Percentiles rank a stretch among this genome's conserved stretches.
Conservation (phyloP, 2,113 vertebrate genomes). For the Dasyprocta punctata region DNA sequence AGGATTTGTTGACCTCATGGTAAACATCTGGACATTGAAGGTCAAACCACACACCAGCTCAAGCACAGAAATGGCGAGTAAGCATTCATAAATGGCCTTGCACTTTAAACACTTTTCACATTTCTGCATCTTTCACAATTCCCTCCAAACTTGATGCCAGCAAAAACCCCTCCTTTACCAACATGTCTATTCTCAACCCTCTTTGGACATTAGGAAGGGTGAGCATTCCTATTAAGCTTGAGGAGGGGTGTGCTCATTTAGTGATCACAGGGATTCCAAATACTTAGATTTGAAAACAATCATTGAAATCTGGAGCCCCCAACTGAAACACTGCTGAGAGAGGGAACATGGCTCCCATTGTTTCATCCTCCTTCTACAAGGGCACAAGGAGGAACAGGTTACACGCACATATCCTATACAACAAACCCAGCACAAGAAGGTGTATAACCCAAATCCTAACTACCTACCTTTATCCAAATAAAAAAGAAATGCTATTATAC, state of each 20-base stretch:
- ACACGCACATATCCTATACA: not conserved
- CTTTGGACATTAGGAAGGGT: not conserved
- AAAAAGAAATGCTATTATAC: slow-evolving; percentile 19
- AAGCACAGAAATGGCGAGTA: not conserved
- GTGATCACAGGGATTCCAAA: not conserved
- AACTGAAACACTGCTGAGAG: not conserved
- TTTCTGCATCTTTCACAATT: not conserved
- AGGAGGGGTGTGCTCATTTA: not conserved
- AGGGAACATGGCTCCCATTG: not conserved
- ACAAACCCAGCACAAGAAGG: not conserved
- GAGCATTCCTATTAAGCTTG: not conserved
- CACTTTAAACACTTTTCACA: not conserved
- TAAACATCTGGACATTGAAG: not conserved
- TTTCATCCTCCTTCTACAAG: not conserved
- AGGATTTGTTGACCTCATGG: not conserved
- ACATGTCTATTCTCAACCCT: not conserved
- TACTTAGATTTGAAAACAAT: not conserved
- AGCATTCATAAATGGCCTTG: not conserved
- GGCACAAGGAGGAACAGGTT: not conserved
- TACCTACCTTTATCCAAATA: not conserved
- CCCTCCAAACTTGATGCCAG: not conserved
- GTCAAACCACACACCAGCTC: not conserved
- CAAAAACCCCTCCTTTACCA: not conserved
- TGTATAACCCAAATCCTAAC: not conserved
- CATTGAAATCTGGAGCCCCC: not conserved